Base-by-base conservation (phyloP, 2,888 invertebrate species). In the Dolichomitus sp. region DNA sequence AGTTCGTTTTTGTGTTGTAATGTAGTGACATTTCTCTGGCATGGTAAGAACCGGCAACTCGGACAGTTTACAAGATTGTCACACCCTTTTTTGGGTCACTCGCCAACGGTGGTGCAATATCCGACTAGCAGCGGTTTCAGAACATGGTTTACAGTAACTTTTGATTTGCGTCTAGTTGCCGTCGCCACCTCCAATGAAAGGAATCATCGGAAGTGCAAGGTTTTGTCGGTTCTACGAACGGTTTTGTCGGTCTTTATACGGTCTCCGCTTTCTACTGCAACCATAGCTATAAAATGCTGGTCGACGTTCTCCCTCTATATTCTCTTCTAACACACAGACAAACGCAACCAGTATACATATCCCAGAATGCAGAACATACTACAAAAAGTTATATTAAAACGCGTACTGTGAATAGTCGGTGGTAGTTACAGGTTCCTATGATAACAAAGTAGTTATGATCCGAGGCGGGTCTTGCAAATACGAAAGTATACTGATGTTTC, bases 161-260 rank as follows among this genome's bases (percentile, higher is more conserved):
- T 17, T 33, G 59, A 5, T n/a, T 59, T 12, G 33, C 59, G 30
- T 30, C 27, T 27, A 23, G 42, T 40, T 23, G 42, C 42, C 42
- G 14, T 4, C 23, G 2, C 6, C 42, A 12, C 19, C 63, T 17
- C 30, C 17, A 63, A 42, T 42, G 63, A 63, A 63, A 63, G 63
- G 23, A 42, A 63, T 42, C 37, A 42, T 42, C 63, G 63, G 42
- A 63, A 40, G 40, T 12, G 19, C 12, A 63, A 63, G 42, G 23
- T 63, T 63, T 59, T 37, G 59, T 17, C 3, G n/a, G 17, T 59
- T 59, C 37, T 0, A 7, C 14, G 7, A 37, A 59, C 17, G 14
- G 33, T 59, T 33, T 63, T 63, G 63, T 63, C 63, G 63, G 19
- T 37, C 61, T 61, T 7, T 17, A 11, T 17, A 61, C 11, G 37